These are phyloP conservation scores for Nyctibius bracteatus DNA, from an alignment of 2,113 vertebrate genomes.

Conservation along the genomic window DNA sequence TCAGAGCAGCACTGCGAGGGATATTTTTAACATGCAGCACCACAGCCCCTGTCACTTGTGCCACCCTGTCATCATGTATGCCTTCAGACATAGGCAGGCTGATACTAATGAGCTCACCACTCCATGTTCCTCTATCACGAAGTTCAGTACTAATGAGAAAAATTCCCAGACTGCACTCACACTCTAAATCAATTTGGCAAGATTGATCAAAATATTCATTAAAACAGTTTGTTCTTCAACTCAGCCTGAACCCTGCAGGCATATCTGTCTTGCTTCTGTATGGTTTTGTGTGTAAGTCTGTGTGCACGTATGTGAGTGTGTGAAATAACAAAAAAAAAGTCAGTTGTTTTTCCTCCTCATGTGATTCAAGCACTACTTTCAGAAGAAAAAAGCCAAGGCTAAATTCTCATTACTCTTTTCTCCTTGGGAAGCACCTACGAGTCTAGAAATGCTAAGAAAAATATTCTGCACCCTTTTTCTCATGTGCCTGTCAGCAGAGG, in stretches of 20 bases:
- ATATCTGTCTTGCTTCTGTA: not conserved
- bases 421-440: not conserved
- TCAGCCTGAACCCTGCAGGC: slow-evolving; percentile 28
- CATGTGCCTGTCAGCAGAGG: not conserved
- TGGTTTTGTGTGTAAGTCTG: not conserved
- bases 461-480: not conserved
- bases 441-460: not conserved
- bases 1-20: not conserved
- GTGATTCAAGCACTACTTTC: not conserved
- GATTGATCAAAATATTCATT: slow-evolving; percentile 56
- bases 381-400: not conserved
- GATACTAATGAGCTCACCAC: slow-evolving; percentile 37
- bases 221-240: slow-evolving; percentile 31
- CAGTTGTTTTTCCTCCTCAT: not conserved
- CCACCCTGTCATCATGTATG: not conserved
- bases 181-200: slow-evolving; percentile 41
- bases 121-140: not conserved
- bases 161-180: slow-evolving; percentile 14
- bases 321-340: not conserved
- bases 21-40: slow-evolving; percentile 30
- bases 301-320: not conserved
- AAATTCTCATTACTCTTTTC: not conserved
- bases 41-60: not conserved
- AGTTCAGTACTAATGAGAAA: slow-evolving; percentile 47
- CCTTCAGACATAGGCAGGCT: slow-evolving; percentile 15